These are phyloP conservation scores for Tiaroga cobitis DNA, from an alignment of 2,797 vertebrate species.

Conservation along the genomic window DNA sequence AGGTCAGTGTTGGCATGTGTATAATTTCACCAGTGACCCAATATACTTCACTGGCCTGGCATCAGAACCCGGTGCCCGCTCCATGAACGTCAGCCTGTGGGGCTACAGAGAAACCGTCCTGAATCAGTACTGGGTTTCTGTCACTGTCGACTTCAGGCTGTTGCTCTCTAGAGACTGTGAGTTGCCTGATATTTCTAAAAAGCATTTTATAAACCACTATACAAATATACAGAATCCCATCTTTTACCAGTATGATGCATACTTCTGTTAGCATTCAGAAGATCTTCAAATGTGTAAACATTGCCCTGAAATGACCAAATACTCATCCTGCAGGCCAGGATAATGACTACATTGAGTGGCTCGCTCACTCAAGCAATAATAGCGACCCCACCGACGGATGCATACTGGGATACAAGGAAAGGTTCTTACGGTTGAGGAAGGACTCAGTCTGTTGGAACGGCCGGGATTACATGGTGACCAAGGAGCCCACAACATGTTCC, in stretches of 20 bases:
- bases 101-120: conserved; percentile 83
- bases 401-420: conserved; percentile 92
- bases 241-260: not conserved
- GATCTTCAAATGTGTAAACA: not conserved
- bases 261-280: not conserved
- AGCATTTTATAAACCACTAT: not conserved
- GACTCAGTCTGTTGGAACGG: conserved; percentile 92
- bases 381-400: conserved; percentile 87
- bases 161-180: conserved; percentile 89
- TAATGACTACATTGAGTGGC: conserved; percentile 89
- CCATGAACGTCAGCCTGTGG: conserved; percentile 95
- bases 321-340: conserved; percentile 78
- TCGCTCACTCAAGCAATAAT: conserved; percentile 90
- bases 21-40: conserved; percentile 83
- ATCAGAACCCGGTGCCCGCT: conserved; percentile 90
- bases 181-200: conserved; percentile 56
- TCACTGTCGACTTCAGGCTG: conserved; percentile 92
- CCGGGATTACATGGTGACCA: conserved; percentile 83
- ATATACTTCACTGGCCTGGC: conserved; percentile 91
- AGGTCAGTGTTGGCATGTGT: conserved; percentile 92
- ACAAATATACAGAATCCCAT: not conserved
- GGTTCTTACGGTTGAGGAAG: conserved; percentile 87
- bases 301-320: not conserved
- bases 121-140: conserved; percentile 87
- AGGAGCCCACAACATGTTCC: conserved; percentile 80